Percentiles rank a stretch among this genome's conserved stretches.
These are phyloP conservation scores for Saccopteryx leptura DNA, from an alignment of 2,113 vertebrate species.

Conservation along the genomic window DNA sequence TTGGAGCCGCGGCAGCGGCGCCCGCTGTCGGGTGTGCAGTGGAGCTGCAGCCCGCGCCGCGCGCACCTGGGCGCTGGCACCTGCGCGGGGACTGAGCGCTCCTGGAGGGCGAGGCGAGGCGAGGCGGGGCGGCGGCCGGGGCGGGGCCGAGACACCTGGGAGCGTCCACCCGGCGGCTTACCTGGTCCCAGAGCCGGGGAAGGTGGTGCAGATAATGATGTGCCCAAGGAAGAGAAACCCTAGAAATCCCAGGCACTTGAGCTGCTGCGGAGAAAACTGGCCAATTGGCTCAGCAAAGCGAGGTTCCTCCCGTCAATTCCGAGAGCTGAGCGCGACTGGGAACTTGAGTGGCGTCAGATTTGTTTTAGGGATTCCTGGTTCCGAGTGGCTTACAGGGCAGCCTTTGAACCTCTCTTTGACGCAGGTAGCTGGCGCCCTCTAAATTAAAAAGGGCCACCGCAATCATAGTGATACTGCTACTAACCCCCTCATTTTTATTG, in stretches of 20 bases:
- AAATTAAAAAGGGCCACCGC: constrained; percentile 56
- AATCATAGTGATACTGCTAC: not conserved
- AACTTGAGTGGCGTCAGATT: constrained; percentile 38
- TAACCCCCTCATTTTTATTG: constrained; percentile 25
- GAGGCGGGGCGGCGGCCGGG: not conserved
- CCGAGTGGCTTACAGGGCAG: not conserved
- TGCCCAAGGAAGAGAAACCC: not conserved
- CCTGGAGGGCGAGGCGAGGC: not conserved
- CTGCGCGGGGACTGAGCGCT: not conserved
- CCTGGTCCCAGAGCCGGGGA: not conserved
- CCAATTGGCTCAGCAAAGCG: not conserved
- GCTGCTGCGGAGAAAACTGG: not conserved
- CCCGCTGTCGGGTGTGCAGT: constrained; percentile 78
- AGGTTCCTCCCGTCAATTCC: not conserved
- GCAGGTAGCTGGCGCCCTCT: constrained; percentile 66
- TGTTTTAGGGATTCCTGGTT: not conserved
- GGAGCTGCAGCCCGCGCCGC: constrained; percentile 69
- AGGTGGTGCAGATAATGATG: not conserved
- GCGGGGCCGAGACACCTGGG: constrained; percentile 16
- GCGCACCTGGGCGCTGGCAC: constrained; percentile 80
- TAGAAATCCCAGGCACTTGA: not conserved
- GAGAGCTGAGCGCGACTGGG: not conserved
- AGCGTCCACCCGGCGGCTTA: not conserved
- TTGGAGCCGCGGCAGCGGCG: constrained; percentile 74
- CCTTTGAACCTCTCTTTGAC: constrained; percentile 23